Conservation (phyloP, 2,113 vertebrate species). For the Neolamprologus devosi region DNA sequence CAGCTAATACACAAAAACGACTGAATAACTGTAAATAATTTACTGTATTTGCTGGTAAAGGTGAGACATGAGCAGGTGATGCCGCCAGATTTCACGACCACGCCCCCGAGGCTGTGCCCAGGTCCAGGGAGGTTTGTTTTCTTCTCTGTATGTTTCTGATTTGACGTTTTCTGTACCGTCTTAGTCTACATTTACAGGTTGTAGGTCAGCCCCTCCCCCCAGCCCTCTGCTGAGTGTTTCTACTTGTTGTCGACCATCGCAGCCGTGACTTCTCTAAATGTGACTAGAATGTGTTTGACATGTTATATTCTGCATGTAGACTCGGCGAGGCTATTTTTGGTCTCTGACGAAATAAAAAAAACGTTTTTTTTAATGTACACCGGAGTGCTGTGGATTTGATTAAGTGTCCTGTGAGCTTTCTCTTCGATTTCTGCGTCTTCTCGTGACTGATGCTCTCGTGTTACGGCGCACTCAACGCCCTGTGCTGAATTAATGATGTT, state of each 20-base stretch:
- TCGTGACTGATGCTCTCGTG: not conserved
- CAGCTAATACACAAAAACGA: rapidly evolving
- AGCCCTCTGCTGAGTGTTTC: conserved; percentile 42
- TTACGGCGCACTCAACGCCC: not conserved
- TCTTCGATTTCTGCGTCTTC: not conserved
- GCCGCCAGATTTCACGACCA: not conserved
- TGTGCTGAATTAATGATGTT: not conserved
- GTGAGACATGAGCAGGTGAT: not conserved
- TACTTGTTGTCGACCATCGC: conserved; percentile 74
- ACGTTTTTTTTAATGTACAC: conserved; percentile 44
- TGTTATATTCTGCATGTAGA: conserved; percentile 86
- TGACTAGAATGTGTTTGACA: conserved; percentile 83
- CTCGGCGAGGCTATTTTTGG: conserved; percentile 70
- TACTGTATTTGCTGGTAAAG: not conserved
- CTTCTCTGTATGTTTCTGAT: not conserved
- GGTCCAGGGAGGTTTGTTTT: not conserved
- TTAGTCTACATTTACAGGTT: conserved; percentile 58
- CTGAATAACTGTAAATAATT: not conserved
- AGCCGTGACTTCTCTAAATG: conserved; percentile 66
- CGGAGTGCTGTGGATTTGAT: not conserved
- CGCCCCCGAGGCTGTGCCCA: not conserved
- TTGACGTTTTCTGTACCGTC: not conserved
- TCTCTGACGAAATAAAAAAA: conserved; percentile 67
- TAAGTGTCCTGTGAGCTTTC: not conserved
- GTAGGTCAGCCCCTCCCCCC: conserved; percentile 31